Evolutionary conservation across 2,888 invertebrate genomes (phyloP).

Genomic region (Drosophila nigritarsus): DNA sequence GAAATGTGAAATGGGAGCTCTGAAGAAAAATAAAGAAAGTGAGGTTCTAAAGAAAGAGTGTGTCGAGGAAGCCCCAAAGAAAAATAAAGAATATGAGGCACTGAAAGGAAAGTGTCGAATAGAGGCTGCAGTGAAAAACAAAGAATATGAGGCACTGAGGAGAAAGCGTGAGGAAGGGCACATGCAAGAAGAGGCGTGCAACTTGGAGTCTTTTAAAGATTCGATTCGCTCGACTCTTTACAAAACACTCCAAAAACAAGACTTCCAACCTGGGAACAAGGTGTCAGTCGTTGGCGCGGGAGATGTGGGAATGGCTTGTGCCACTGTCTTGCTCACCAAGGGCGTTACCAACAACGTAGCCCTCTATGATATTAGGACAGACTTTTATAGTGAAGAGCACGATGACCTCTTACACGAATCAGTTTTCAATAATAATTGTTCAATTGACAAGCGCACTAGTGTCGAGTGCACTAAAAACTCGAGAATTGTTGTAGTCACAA

Average conservation of each 20-base stretch:
- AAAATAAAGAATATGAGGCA: not conserved
- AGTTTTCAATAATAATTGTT: constrained; percentile 90
- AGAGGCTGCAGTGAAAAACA: not conserved
- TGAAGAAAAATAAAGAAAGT: not conserved
- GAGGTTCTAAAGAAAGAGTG: not conserved
- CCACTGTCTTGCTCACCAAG: constrained; percentile 91
- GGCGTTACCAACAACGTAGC: constrained; percentile 91
- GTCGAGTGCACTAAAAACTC: constrained; percentile 91
- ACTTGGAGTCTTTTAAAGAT: not conserved
- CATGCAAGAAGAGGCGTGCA: not conserved
- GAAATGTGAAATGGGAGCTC: not conserved
- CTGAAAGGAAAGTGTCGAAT: not conserved
- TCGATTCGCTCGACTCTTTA: constrained; percentile 20
- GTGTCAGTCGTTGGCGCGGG: constrained; percentile 94
- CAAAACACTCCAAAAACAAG: constrained; percentile 17
- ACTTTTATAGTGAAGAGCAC: constrained; percentile 87
- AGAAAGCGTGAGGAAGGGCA: not conserved
- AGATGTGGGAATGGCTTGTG: constrained; percentile 94
- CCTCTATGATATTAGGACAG: constrained; percentile 90
- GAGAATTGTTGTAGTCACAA: constrained; percentile 92
- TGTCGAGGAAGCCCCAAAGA: not conserved
- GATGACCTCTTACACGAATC: constrained; percentile 88
- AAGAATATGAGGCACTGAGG: not conserved
- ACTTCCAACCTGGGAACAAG: constrained; percentile 86
- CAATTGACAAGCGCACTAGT: constrained; percentile 88